Conservation (phyloP, 2,888 invertebrate genomes). For the Pogonocherus hispidulus region DNA sequence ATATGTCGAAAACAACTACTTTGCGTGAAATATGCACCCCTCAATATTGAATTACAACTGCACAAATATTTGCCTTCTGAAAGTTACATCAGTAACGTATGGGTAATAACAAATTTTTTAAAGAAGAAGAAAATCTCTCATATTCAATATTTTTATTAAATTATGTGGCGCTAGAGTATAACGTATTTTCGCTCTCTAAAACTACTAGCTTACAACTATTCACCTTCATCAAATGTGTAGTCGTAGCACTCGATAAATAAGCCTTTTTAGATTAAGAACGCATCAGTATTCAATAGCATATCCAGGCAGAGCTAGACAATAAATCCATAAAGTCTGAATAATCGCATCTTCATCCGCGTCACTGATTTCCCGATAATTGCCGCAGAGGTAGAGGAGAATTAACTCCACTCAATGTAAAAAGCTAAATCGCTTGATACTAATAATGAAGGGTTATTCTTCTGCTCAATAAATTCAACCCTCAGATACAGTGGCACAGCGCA, state of each 20-base stretch:
- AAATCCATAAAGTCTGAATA: constrained; percentile 26
- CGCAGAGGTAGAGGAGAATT: constrained; percentile 29
- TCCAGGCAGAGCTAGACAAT: constrained; percentile 18
- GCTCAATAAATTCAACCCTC: constrained; percentile 47
- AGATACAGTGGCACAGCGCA: constrained; percentile 30
- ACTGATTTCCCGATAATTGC: constrained; percentile 28
- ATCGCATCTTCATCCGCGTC: constrained; percentile 25
- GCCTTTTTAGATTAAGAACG: background rate
- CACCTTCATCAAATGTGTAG: no score
- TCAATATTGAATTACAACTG: no score
- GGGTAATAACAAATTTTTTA: no score
- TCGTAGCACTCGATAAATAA: background rate
- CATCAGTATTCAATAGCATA: constrained; percentile 13
- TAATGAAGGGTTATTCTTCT: constrained; percentile 55
- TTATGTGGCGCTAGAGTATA: no score
- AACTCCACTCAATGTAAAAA: constrained; percentile 35
- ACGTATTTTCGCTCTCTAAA: no score
- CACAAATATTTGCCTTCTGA: no score
- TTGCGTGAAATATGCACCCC: no score
- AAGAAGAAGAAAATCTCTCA: no score
- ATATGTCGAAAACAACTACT: no score
- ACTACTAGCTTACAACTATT: no score
- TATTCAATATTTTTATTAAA: no score
- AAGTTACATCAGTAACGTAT: no score
- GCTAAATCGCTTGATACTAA: constrained; percentile 46